Percentiles rank a stretch among this genome's conserved stretches.
phyloP scores from a whole-genome alignment of 2,888 invertebrate genomes.

The Ferdinandea cuprea region DNA sequence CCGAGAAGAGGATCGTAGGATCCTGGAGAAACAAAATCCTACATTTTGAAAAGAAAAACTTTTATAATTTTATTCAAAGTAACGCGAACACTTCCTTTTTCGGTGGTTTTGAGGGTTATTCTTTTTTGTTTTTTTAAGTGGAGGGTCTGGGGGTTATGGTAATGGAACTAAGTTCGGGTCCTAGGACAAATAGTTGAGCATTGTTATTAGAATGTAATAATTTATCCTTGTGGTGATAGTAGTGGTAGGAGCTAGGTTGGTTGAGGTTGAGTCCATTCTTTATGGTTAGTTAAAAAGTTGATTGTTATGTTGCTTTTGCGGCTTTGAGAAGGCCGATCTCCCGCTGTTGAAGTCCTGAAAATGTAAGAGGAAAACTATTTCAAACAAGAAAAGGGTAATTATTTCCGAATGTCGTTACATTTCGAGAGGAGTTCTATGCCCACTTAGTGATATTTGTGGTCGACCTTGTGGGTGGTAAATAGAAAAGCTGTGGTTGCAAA shows the following conservation, averaged over 20 bases:
- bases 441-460: conserved; percentile 41
- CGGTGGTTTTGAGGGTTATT: no score
- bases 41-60: conserved; percentile 70
- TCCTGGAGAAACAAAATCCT: no score
- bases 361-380: conserved; percentile 58
- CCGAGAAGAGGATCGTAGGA: no score
- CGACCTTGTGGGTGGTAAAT: neutral
- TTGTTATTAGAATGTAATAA: conserved; percentile 73
- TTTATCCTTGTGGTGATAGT: conserved; percentile 45
- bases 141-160: neutral
- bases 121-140: conserved; percentile 18
- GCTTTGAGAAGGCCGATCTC: conserved; percentile 6
- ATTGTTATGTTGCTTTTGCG: conserved; percentile 51
- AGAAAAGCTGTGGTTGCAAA: neutral
- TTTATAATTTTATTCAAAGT: conserved; percentile 74
- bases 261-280: conserved; percentile 20
- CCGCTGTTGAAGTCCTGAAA: neutral
- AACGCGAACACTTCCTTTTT: conserved; percentile 70
- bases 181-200: conserved; percentile 61
- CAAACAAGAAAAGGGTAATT: conserved; percentile 47
- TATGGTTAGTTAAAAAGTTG: conserved; percentile 59
- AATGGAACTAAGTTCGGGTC: conserved; percentile 64
- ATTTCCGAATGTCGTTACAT: conserved; percentile 51
- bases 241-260: no score
- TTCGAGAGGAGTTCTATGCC: conserved; percentile 14